Evolutionary conservation across 2,113 vertebrate genomes (phyloP), one percentile per base, ranked within the genome.

Genomic region (Neofelis nebulosa): DNA sequence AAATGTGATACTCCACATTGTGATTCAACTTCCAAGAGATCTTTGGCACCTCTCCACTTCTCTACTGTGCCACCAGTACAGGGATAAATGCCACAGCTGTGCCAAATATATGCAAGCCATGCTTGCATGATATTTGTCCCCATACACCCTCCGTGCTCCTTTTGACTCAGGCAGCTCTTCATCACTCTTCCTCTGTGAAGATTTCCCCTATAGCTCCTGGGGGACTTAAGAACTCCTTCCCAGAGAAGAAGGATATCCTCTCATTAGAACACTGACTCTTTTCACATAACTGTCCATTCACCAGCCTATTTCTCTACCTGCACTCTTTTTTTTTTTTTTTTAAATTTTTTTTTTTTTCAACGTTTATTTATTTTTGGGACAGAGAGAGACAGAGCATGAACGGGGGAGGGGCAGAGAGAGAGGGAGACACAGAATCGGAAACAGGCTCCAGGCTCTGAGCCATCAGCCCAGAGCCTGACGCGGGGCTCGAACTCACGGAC

Each of bases 21-120:
- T 25, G 76, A 82, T 63, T 96, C 41, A 81, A n/a, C 38, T 69
- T 95, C 96, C 48, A 33, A 89, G 89, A 57, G 89, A 36, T 84
- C 66, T 69, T 50, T 89, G 89, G 89, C 57, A 71, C 73, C 29
- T 69, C 65, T 41, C 65, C 61, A 65, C 61, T 78, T 92, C 76
- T 84, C 38, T 29, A 21, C n/a, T 25, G 10, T 31, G 78, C 10
- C 52, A 21, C 10, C 57, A 63, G 66, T 13, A 79, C 0, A 85
- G 36, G 38, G 76, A 13, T 48, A 88, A 79, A 79, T 0, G 25
- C 38, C 29, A 55, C 0, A 63, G 52, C 27, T 23, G 38, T 15
- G 91, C 38, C 69, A 93, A 68, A 57, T 15, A 12, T 21, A 36
- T 4, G 8, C 8, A 50, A 4, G 57, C 52, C 5, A n/a, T 2